Base-by-base conservation (phyloP, 2,113 vertebrate genomes). In the Hemiscyllium ocellatum region DNA sequence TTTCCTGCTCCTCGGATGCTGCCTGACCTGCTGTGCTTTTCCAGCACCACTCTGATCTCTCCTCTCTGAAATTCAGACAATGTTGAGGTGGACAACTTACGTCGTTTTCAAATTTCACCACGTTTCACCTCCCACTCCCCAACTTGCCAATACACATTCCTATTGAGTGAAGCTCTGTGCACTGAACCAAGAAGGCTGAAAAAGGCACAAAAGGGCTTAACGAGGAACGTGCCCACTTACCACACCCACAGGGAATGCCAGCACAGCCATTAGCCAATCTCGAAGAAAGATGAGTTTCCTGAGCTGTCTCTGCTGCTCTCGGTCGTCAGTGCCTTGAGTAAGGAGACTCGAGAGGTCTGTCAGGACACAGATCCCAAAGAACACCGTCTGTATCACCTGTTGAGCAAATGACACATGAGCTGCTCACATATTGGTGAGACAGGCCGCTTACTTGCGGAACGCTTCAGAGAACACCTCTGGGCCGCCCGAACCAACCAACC, bases 241-340 rank as follows among this genome's bases (percentile, higher is more conserved):
- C 97, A 99, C 98, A 96, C 99, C 99, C 8, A 99, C 97, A 50
- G 99, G 99, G 96, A 99, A 99, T 96, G 99, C 99, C 96, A 99
- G 96, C 52, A 99, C 98, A 0, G 99, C 98, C 98, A 99, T 98
- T 97, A 99, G 97, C 99, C 99, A 99, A 97, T 99, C 99, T 90
- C 99, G 97, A 80, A 99, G 98, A 42, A 98, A 97, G 96, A 99
- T 98, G 66, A 99, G 98, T 96, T 99, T 99, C 97, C 96, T 98
- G 76, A 99, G 97, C 97, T 99, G 99, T 61, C 98, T 97, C 97
- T 99, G 98, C 97, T 99, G 99, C 96, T 99, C 99, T 96, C 98
- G 97, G 97, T 97, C 99, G 96, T 98, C 98, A 61, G 97, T 98
- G 80, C 98, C 99, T 97, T 98, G 98, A 1, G 98, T 99, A 96